Evolutionary conservation across 2,888 invertebrate species (phyloP), one percentile per base, ranked within the genome.

Genomic region (Monoplex corrugatus): DNA sequence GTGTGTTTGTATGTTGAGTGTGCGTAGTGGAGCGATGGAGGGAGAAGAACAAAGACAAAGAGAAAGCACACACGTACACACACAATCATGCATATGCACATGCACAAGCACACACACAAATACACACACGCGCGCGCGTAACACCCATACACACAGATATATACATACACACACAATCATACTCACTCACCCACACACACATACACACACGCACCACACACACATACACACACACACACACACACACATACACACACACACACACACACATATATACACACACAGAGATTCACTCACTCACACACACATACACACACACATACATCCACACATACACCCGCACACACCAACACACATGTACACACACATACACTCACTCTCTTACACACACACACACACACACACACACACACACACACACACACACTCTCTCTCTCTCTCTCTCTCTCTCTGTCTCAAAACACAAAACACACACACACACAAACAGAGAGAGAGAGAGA

Each of bases 201-300:
- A 75, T 35, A 35, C 72, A 75, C 72, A 75, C 72, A 75, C 72
- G 19, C 72, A 38, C 72, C 72, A 1, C 72, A 72, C 72, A 6
- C 72, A 35, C 72, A 3, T 35, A 35, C 72, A 23, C 72, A 35
- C 72, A 23, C 72, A 0, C 6, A 3, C 6, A 0, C 35, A 72
- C 72, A 35, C 72, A 72, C 72, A 35, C 72, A 72, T 35, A 23
- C 35, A 72, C 72, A 23, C 35, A 72, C 35, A 23, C 72, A 72
- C 72, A 72, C 72, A 72, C 72, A 72, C 72, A 72, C 72, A 72
- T 35, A 72, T 35, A 72, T 35, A 72, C 72, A 72, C 72, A 72
- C 72, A 72, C 72, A 72, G 35, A 72, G 35, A 72, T 35, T 35
- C 72, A 72, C 72, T 35, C 72, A 72, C 72, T 13, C 35, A 35